phyloP scores from a whole-genome alignment of 2,888 invertebrate species.

The Hedychridium roseum region DNA sequence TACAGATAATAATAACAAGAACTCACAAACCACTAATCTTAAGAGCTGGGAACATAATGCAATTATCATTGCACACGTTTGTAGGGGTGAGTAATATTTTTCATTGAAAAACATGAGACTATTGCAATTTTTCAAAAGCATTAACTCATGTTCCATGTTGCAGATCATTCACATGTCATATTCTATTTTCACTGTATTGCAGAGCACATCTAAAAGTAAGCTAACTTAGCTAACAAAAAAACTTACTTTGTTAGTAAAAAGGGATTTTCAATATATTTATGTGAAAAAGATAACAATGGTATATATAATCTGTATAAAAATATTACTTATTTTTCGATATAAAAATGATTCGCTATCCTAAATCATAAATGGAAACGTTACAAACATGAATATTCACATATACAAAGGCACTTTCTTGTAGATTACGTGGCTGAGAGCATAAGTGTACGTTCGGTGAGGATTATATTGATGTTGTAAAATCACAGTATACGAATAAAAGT shows the following conservation, averaged over 20 bases:
- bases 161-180: slow-evolving; percentile 50
- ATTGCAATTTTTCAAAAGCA: neutral
- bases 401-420: neutral
- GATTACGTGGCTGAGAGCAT: no score
- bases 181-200: slow-evolving; percentile 48
- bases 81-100: slow-evolving; percentile 36
- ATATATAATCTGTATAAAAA: slow-evolving; percentile 6
- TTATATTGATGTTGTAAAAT: no score
- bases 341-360: neutral
- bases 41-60: slow-evolving; percentile 42
- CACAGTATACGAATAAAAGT: no score
- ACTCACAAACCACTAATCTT: slow-evolving; percentile 37
- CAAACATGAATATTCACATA: no score
- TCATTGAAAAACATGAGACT: neutral
- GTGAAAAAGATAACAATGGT: no score
- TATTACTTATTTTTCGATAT: slow-evolving; percentile 3
- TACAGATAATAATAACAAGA: slow-evolving; percentile 42
- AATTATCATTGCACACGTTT: slow-evolving; percentile 45
- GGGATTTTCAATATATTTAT: no score
- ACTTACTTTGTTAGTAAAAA: no score
- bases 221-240: neutral
- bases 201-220: slow-evolving; percentile 29
- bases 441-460: no score
- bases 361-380: no score
- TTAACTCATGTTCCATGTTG: slow-evolving; percentile 13